Evolutionary conservation across 2,113 vertebrate genomes (phyloP).

Genomic region (Cololabis saira): DNA sequence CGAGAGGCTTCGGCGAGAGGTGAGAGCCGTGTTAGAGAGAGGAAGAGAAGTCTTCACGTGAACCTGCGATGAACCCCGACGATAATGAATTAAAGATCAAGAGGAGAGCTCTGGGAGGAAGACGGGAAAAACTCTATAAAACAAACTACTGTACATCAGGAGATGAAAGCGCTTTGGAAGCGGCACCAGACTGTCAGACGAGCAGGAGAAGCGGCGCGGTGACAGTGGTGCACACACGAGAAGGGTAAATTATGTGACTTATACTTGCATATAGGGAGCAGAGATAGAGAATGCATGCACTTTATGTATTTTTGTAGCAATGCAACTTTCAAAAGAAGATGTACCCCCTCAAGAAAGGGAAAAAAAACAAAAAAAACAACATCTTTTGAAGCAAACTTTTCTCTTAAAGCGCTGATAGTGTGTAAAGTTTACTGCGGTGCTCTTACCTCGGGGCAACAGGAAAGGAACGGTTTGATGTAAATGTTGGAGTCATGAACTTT

Average conservation of each 20-base stretch:
- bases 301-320: no score
- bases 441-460: conserved; percentile 93
- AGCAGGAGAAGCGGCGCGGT: conserved; percentile 15
- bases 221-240: conserved; percentile 18
- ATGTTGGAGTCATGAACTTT: conserved; percentile 98
- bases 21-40: conserved; percentile 18
- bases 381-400: background rate
- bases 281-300: background rate
- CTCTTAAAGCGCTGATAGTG: background rate
- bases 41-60: conserved; percentile 42
- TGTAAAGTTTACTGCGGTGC: background rate
- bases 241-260: background rate
- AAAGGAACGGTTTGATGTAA: conserved; percentile 97
- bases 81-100: conserved; percentile 80
- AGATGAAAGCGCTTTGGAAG: conserved; percentile 64
- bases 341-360: background rate
- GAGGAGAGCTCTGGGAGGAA: conserved; percentile 47
- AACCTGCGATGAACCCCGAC: conserved; percentile 66
- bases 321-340: background rate
- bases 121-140: conserved; percentile 53
- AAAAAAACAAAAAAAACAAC: background rate
- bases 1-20: conserved; percentile 20
- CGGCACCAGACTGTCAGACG: conserved; percentile 56
- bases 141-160: conserved; percentile 45
- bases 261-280: background rate